These are phyloP conservation scores for Drosophila rhopaloa DNA, from an alignment of 1,140 invertebrate species.

Conservation along the genomic window DNA sequence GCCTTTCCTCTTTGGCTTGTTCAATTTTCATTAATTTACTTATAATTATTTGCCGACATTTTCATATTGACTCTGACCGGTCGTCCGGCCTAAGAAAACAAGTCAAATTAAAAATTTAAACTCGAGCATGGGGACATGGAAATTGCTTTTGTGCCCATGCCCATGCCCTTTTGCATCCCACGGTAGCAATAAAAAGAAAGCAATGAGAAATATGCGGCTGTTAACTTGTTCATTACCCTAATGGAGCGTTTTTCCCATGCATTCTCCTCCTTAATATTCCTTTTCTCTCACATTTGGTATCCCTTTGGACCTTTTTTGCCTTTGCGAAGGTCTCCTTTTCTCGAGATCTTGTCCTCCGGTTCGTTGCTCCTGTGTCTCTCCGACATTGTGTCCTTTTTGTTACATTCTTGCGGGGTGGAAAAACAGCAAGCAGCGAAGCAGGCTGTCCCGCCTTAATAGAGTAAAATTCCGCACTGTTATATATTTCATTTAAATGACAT, in stretches of 20 bases:
- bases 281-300: constrained; percentile 22
- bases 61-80: constrained; percentile 50
- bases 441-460: constrained; percentile 52
- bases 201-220: constrained; percentile 80
- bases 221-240: constrained; percentile 83
- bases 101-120: constrained; percentile 76
- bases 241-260: constrained; percentile 70
- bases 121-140: constrained; percentile 44
- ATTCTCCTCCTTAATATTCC: constrained; percentile 44
- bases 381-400: constrained; percentile 24
- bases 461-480: constrained; percentile 67
- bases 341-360: constrained; percentile 37
- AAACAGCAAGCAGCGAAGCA: neutral
- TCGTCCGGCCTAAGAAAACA: constrained; percentile 39
- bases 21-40: constrained; percentile 72
- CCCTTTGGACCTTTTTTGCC: constrained; percentile 41
- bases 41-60: constrained; percentile 73
- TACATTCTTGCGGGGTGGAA: neutral
- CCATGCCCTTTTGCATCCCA: constrained; percentile 5
- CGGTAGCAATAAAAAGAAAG: constrained; percentile 56
- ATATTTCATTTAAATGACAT: constrained; percentile 84
- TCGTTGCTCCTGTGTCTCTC: constrained; percentile 27
- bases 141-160: constrained; percentile 21
- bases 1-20: constrained; percentile 35
- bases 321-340: constrained; percentile 10